Conservation (phyloP, 2,113 vertebrate genomes). For the Periophthalmus modestus region DNA sequence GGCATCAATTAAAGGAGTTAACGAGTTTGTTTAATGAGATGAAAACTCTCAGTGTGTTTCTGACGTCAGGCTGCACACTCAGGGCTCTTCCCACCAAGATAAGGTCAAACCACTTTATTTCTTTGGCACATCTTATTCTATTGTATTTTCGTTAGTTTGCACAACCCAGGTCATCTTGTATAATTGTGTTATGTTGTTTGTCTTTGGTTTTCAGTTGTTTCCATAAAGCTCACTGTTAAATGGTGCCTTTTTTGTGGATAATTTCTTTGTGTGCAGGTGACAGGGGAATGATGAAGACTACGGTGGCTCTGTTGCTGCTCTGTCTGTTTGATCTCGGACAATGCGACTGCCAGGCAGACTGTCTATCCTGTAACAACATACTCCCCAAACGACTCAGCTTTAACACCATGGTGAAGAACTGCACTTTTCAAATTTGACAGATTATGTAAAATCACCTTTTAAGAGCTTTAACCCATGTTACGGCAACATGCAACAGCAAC, state of each 20-base stretch:
- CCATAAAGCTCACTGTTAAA: not conserved
- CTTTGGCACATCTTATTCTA: not conserved
- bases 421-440: too few species aligned
- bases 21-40: conserved; percentile 76
- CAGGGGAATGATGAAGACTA: conserved; percentile 82
- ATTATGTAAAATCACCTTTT: too few species aligned
- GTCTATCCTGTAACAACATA: conserved; percentile 82
- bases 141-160: not conserved
- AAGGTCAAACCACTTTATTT: conserved; percentile 37
- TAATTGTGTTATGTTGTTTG: not conserved
- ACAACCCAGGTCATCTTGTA: not conserved
- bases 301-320: conserved; percentile 85
- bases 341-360: conserved; percentile 86
- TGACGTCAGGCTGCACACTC: conserved; percentile 52
- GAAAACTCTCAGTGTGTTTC: conserved; percentile 58
- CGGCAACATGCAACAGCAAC: too few species aligned
- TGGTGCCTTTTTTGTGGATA: too few species aligned
- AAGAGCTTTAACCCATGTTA: too few species aligned
- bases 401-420: conserved; percentile 78
- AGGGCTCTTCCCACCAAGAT: conserved; percentile 30
- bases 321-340: conserved; percentile 80
- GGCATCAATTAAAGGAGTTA: conserved; percentile 71
- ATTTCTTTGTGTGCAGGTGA: conserved; percentile 31
- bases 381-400: conserved; percentile 80
- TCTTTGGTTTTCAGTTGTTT: not conserved